A percentile compares a stretch with the other conserved stretches of the same genome.
Evolutionary conservation across 2,797 vertebrate genomes (phyloP).

Genomic region (Lerista edwardsae): DNA sequence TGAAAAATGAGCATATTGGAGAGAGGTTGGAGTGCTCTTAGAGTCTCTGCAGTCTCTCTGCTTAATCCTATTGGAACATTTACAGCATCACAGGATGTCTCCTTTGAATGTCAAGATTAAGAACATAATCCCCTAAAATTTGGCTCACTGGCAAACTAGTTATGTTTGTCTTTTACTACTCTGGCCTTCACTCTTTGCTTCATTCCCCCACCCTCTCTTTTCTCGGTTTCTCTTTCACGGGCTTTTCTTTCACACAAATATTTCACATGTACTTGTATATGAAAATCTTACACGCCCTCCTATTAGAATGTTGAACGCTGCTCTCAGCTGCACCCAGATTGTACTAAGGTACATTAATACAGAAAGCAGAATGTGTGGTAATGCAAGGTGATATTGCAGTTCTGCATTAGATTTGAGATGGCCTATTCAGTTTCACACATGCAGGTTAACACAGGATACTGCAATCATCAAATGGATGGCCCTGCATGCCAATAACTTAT

Average conservation of each 20-base stretch:
- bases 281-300: not conserved
- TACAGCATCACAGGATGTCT: constrained; percentile 42
- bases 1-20: constrained; percentile 62
- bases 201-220: not conserved
- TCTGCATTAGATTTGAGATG: not conserved
- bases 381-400: not conserved
- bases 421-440: not conserved
- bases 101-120: constrained; percentile 70
- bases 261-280: not conserved
- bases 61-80: constrained; percentile 64
- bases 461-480: no score
- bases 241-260: not conserved
- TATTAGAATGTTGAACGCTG: not conserved
- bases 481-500: not conserved
- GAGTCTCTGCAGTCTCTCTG: constrained; percentile 36
- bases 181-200: not conserved
- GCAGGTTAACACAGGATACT: not conserved
- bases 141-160: constrained; percentile 47
- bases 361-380: not conserved
- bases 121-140: constrained; percentile 65
- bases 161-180: constrained; percentile 19
- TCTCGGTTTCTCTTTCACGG: not conserved
- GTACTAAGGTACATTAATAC: not conserved
- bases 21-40: constrained; percentile 46
- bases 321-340: not conserved